Percentiles rank a stretch among this genome's conserved stretches.
phyloP scores from a whole-genome alignment of 2,888 invertebrate genomes.

The Cordilura impudica region DNA sequence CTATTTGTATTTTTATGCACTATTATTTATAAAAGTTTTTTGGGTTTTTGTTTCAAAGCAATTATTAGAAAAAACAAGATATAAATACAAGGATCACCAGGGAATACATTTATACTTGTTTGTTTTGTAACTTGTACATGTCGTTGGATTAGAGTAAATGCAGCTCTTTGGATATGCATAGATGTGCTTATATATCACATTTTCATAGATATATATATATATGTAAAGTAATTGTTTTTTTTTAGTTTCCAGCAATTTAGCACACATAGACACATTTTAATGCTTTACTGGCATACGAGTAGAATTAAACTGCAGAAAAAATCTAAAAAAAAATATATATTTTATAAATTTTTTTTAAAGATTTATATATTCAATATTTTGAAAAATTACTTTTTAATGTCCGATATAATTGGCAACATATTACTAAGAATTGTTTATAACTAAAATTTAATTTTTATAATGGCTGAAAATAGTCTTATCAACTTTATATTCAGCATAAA shows the following conservation, averaged over 20 bases:
- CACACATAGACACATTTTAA: slow-evolving; percentile 59
- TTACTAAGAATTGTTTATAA: background rate
- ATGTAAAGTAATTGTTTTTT: slow-evolving; percentile 34
- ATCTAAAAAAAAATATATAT: background rate
- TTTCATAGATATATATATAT: slow-evolving; percentile 16
- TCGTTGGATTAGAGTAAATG: no score
- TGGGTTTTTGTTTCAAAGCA: slow-evolving; percentile 25
- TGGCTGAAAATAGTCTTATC: background rate
- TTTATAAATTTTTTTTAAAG: background rate
- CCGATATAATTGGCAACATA: background rate
- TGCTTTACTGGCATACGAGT: slow-evolving; percentile 50
- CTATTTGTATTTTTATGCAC: slow-evolving; percentile 49
- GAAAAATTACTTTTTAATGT: no score
- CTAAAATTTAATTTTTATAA: background rate
- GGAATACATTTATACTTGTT: background rate
- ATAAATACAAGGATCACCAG: background rate
- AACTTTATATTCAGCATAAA: background rate
- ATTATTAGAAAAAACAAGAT: slow-evolving; percentile 33
- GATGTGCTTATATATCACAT: no score
- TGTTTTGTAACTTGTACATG: no score
- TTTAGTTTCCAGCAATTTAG: slow-evolving; percentile 51
- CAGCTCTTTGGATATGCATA: no score
- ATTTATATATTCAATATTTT: background rate
- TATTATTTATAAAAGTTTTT: slow-evolving; percentile 53
- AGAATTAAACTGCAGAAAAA: background rate